Percentiles rank a stretch among this genome's conserved stretches.
Evolutionary conservation across 2,888 invertebrate species (phyloP).

Genomic region (Melangyna quadrimaculata): DNA sequence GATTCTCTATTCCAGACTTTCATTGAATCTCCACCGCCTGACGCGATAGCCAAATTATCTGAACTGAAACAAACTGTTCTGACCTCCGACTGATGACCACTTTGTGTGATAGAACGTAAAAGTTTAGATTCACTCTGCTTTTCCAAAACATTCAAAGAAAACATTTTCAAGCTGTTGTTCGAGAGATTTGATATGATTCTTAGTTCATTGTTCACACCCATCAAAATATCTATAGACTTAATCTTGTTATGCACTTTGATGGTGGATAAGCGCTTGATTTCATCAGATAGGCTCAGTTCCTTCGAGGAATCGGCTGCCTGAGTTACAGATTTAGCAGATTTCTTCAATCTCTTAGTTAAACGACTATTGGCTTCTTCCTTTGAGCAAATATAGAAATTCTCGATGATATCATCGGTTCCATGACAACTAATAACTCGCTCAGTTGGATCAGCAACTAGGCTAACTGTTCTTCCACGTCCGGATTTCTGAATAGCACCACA

Average conservation of each 20-base stretch:
- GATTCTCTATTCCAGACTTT: constrained; percentile 95
- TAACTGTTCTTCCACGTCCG: constrained; percentile 90
- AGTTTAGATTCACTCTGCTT: constrained; percentile 82
- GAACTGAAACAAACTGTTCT: constrained; percentile 93
- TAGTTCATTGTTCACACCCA: constrained; percentile 88
- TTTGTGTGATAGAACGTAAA: constrained; percentile 85
- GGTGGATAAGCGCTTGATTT: constrained; percentile 86
- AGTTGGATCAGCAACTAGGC: constrained; percentile 87
- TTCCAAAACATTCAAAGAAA: constrained; percentile 82
- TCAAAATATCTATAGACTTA: constrained; percentile 86
- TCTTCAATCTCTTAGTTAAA: constrained; percentile 89
- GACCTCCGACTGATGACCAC: constrained; percentile 95
- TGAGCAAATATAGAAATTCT: constrained; percentile 90
- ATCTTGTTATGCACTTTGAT: constrained; percentile 86
- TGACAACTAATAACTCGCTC: constrained; percentile 90
- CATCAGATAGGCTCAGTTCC: constrained; percentile 85
- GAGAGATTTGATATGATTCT: constrained; percentile 85
- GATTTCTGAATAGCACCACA: constrained; percentile 90
- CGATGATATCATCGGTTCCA: constrained; percentile 90
- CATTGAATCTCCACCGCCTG: constrained; percentile 92
- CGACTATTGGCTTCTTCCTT: constrained; percentile 88
- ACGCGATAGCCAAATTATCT: constrained; percentile 92
- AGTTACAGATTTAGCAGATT: constrained; percentile 82
- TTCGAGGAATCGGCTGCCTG: constrained; percentile 77
- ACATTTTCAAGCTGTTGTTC: constrained; percentile 89